A percentile compares a stretch with the other conserved stretches of the same genome.
phyloP scores from a whole-genome alignment of 2,113 vertebrate genomes.

The Sphyrna mokarran region DNA sequence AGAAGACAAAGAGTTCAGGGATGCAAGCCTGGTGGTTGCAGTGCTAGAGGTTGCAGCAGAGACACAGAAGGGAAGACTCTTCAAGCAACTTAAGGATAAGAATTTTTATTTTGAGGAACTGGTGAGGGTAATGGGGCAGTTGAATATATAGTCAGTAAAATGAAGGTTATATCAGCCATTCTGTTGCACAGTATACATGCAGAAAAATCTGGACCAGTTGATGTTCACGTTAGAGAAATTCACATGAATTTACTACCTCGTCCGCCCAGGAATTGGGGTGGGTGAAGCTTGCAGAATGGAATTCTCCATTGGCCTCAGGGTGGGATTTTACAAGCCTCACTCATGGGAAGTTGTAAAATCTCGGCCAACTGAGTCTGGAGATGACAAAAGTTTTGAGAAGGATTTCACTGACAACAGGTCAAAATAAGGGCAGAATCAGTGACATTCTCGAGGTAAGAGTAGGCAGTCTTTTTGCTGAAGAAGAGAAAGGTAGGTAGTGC shows the following conservation, averaged over 20 bases:
- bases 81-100: neutral
- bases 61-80: neutral
- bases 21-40: neutral
- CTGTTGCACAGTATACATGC: neutral
- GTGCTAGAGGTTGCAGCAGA: neutral
- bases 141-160: neutral
- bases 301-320: no score
- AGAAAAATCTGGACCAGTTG: neutral
- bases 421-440: neutral
- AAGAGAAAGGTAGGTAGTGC: neutral
- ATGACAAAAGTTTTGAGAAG: neutral
- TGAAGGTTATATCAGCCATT: neutral
- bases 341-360: no score
- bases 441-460: neutral
- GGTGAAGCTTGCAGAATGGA: no score
- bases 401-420: neutral
- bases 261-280: no score
- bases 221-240: neutral
- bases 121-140: neutral
- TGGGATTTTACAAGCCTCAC: no score
- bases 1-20: neutral
- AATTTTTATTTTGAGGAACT: neutral
- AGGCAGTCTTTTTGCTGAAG: neutral
- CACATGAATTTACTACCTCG: no score
- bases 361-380: neutral